These are phyloP conservation scores for Epsilonema sp. DNA, from an alignment of 2,888 invertebrate species.

Conservation along the genomic window DNA sequence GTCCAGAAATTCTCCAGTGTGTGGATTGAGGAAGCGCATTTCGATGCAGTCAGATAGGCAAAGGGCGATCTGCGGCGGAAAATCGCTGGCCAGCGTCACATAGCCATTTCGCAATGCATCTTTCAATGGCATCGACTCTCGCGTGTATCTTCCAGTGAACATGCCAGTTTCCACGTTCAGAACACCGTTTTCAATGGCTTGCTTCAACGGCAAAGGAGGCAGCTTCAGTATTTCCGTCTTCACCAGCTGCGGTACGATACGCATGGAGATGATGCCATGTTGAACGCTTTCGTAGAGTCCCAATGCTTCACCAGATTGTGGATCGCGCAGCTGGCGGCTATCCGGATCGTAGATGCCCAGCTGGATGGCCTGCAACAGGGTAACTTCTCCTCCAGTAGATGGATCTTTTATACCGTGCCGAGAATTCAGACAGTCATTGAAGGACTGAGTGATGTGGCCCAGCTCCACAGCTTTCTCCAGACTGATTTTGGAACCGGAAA, in stretches of 20 bases:
- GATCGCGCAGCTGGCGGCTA: slow-evolving; percentile 44
- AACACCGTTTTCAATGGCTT: slow-evolving; percentile 23
- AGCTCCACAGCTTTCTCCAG: slow-evolving; percentile 60
- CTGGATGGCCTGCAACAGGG: slow-evolving; percentile 67
- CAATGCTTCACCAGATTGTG: slow-evolving; percentile 43
- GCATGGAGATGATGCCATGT: slow-evolving; percentile 33
- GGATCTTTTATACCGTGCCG: slow-evolving; percentile 51
- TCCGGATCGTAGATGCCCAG: slow-evolving; percentile 66
- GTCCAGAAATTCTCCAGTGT: slow-evolving; percentile 57
- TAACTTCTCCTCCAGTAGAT: slow-evolving; percentile 45
- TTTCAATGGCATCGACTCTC: slow-evolving; percentile 1
- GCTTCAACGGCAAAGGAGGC: slow-evolving; percentile 24
- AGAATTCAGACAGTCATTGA: slow-evolving; percentile 56
- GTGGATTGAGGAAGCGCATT: slow-evolving; percentile 55
- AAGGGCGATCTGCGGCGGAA: slow-evolving; percentile 29
- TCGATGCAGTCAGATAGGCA: slow-evolving; percentile 62
- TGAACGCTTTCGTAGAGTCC: slow-evolving; percentile 17
- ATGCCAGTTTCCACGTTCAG: slow-evolving; percentile 11
- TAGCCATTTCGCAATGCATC: slow-evolving; percentile 8
- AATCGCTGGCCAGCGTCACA: background rate
- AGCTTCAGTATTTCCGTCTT: slow-evolving; percentile 14
- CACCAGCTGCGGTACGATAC: slow-evolving; percentile 26
- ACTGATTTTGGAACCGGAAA: slow-evolving; percentile 50
- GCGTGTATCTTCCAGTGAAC: slow-evolving; percentile 7
- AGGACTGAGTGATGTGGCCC: slow-evolving; percentile 54